Base-by-base conservation (phyloP, 2,888 invertebrate species). In the Dryocosmus kuriphilus region DNA sequence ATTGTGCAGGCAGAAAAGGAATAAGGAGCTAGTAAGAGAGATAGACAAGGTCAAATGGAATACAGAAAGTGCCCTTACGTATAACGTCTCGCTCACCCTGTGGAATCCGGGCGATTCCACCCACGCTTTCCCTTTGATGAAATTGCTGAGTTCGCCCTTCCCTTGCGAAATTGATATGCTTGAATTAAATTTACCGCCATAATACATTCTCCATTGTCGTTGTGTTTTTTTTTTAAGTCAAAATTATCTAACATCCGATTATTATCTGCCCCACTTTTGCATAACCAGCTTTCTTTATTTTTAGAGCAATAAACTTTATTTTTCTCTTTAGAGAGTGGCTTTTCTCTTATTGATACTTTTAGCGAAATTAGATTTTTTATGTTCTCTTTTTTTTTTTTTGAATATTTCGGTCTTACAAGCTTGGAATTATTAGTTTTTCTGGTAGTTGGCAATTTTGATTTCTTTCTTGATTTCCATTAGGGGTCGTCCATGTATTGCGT, bases 111-210 rank as follows among this genome's bases (percentile, higher is more conserved):
- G n/a, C 51, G 32, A 51, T 71, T 51, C 51, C 71, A 71, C 32
- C 71, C 71, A 51, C 71, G 27, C 27, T 22, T 71, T 71, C 51
- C 27, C 32, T 71, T 51, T 71, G 32, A 71, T 71, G 71, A 55
- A 55, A 71, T 55, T 71, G 30, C 51, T 71, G 51, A 51, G n/a
- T 51, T 71, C 32, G 30, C 46, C 27, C 46, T 67, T 27, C 27
- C 71, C 32, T 55, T 55, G 32, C 30, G n/a, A 24, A 71, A 71
- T 55, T 71, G 51, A 55, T 71, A n/a, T 46, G 51, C 27, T 32
- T 46, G 71, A 51, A 71, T 71, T 71, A 71, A 71, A 71, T 71
- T 71, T 51, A 71, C 51, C 30, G n/a, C 71, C 11, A 71, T 71
- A 71, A 71, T 71, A 55, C n/a, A 71, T 71, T 71, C 22, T 46